Base-by-base conservation (phyloP, 1,140 invertebrate genomes). In the Musca domestica region DNA sequence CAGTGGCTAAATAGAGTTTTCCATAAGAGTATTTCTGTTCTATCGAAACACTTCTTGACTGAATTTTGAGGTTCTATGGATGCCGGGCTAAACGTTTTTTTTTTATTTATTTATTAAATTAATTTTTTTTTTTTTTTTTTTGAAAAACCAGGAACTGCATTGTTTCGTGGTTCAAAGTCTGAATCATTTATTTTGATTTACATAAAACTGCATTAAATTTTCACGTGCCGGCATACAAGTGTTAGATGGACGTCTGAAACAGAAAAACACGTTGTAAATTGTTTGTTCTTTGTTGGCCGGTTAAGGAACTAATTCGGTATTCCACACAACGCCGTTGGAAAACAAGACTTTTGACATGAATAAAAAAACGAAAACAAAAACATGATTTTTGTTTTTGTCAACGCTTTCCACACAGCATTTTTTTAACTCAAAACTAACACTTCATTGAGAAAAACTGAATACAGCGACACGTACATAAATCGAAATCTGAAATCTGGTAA, bases 251-350 rank as follows among this genome's bases (percentile, higher is more conserved):
- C 27, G 17, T 30, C n/a, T 30, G 27, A 30, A n/a, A 58, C 12
- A n/a, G 30, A 58, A 58, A 58, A 58, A 52, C n/a, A 17, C 10
- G 19, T 12, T 30, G 54, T 27, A 30, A 14, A 34, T 34, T 41
- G 27, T n/a, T 34, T 19, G n/a, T 61, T 34, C n/a, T 41, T 41
- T n/a, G n/a, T 41, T 41, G 34, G 10, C 6, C 34, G 6, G 10
- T 61, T 41, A 61, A 34, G 56, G 56, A 61, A 61, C 56, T 61
- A 30, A 61, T 61, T 61, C 27, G 1, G 15, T 61, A 61, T 61
- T 61, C 56, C 17, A 41, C 19, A 20, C 56, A 20, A 27, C 17
- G n/a, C 41, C 19, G 17, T 9, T 9, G 34, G 20, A 30, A 61
- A 34, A 61, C 30, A 41, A 34, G 56, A n/a, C n/a, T 56, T n/a